Evolutionary conservation across 2,113 vertebrate genomes (phyloP).

Genomic region (Chroicocephalus ridibundus): DNA sequence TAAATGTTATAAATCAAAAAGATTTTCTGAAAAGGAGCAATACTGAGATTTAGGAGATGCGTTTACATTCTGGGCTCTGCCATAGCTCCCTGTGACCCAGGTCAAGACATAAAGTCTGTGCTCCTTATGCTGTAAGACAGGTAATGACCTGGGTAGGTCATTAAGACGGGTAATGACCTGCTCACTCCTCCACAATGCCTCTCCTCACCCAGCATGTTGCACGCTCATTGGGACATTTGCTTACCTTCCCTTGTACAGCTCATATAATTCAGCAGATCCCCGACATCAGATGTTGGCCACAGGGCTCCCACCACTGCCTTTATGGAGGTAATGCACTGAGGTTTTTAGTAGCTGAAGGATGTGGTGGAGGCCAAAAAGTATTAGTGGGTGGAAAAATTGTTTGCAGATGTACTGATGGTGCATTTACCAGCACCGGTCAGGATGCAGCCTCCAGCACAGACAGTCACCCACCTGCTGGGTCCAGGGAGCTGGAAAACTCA

Average conservation of each 20-base stretch:
- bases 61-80: not conserved
- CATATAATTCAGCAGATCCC: not conserved
- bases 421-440: not conserved
- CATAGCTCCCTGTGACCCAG: fast-evolving
- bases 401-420: not conserved
- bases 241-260: not conserved
- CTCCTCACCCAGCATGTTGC: not conserved
- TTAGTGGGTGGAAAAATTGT: not conserved
- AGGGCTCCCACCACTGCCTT: not conserved
- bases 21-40: not conserved
- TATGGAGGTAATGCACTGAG: not conserved
- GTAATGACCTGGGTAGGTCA: not conserved
- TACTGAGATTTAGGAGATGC: not conserved
- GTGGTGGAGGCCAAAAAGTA: not conserved
- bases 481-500: not conserved
- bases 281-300: not conserved
- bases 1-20: not conserved
- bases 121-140: not conserved
- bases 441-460: not conserved
- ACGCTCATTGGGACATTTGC: not conserved
- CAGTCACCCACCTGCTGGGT: not conserved
- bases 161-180: not conserved
- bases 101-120: not conserved
- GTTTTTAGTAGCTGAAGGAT: not conserved
- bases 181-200: not conserved